phyloP scores from a whole-genome alignment of 2,113 vertebrate species.

The Chaetorhynchus papuensis region DNA sequence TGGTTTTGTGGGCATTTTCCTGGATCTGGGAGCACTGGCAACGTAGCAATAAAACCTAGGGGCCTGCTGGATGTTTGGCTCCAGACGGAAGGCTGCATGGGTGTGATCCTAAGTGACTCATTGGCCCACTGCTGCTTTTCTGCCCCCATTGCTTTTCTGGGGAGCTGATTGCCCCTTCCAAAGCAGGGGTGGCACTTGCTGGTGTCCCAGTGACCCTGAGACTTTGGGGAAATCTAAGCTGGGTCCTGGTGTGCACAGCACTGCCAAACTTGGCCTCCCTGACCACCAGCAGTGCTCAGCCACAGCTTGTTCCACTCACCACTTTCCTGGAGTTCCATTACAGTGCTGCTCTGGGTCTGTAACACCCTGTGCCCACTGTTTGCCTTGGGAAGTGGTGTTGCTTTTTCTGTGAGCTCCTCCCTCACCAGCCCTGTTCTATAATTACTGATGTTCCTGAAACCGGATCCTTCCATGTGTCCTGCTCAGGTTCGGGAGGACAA shows the following conservation, averaged over 20 bases:
- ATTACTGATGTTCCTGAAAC: conserved; percentile 60
- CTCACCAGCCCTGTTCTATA: conserved; percentile 19
- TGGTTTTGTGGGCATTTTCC: not conserved
- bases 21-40: not conserved
- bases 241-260: fast-evolving
- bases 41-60: not conserved
- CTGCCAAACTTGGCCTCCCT: not conserved
- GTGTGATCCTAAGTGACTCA: not conserved
- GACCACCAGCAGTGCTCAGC: not conserved
- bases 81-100: not conserved
- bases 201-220: not conserved
- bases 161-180: not conserved
- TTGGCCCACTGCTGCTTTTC: not conserved
- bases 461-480: conserved; percentile 1
- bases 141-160: not conserved
- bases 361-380: not conserved
- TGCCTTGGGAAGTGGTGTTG: not conserved
- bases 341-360: not conserved
- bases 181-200: not conserved
- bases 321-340: not conserved
- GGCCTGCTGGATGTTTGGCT: not conserved
- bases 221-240: not conserved
- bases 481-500: not conserved
- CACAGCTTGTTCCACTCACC: not conserved
- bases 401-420: not conserved